Evolutionary conservation across 2,797 vertebrate species (phyloP).

Genomic region (Tapirus indicus): DNA sequence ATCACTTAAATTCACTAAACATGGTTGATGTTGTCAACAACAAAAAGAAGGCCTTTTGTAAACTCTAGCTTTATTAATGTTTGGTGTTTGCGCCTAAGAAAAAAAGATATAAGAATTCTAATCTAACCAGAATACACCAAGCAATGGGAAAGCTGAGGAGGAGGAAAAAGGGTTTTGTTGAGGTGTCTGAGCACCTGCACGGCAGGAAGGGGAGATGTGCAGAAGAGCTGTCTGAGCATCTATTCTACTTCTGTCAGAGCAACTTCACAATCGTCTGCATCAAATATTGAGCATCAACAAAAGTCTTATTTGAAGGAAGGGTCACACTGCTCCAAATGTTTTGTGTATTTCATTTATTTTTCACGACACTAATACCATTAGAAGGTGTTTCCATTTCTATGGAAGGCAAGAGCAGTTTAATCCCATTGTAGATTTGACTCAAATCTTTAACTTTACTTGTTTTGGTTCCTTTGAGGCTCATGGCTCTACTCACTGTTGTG

Average conservation of each 20-base stretch:
- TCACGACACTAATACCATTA: neutral
- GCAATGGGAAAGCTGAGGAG: neutral
- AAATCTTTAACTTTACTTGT: neutral
- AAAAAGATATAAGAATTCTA: neutral
- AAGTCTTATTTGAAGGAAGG: neutral
- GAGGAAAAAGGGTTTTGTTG: neutral
- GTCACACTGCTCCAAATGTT: neutral
- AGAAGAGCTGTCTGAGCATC: neutral
- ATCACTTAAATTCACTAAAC: neutral
- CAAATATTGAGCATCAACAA: neutral
- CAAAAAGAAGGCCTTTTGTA: neutral
- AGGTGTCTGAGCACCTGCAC: fast-evolving
- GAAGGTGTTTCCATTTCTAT: neutral
- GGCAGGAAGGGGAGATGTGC: neutral
- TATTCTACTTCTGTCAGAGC: neutral
- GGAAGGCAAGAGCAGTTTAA: neutral
- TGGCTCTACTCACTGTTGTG: neutral
- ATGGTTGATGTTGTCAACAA: neutral
- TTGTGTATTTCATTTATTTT: neutral
- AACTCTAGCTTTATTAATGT: neutral
- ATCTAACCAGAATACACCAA: neutral
- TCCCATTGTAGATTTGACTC: neutral
- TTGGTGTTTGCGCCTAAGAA: neutral
- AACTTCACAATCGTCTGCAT: neutral
- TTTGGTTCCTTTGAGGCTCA: neutral